These are phyloP conservation scores for Drosophila littoralis DNA, from an alignment of 1,140 invertebrate genomes.

Conservation along the genomic window DNA sequence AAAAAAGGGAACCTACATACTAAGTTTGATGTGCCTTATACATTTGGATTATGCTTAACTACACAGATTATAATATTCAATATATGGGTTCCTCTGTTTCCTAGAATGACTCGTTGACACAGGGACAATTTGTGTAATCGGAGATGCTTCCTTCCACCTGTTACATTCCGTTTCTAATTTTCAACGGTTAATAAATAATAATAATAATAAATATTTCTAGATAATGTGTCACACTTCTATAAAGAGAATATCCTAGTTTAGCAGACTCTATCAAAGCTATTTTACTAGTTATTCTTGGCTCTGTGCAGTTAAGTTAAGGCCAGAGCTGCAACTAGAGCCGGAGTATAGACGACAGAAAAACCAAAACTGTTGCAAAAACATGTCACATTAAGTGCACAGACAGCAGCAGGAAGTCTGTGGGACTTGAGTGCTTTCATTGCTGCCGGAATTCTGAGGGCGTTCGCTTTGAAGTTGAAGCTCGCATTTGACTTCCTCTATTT, in stretches of 20 bases:
- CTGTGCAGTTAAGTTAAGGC: conserved; percentile 15
- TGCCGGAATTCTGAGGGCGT: conserved; percentile 73
- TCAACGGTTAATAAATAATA: too few species aligned
- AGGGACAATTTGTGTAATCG: too few species aligned
- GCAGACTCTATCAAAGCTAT: neutral
- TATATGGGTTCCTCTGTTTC: too few species aligned
- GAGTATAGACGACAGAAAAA: conserved; percentile 46
- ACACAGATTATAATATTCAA: too few species aligned
- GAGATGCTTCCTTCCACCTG: too few species aligned
- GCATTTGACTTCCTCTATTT: conserved; percentile 44
- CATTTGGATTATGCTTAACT: too few species aligned
- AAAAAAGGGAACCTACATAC: too few species aligned
- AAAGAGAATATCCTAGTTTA: neutral
- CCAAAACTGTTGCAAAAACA: conserved; percentile 80
- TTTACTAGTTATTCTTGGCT: conserved; percentile 24
- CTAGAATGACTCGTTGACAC: too few species aligned
- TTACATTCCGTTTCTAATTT: neutral
- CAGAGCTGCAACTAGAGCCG: conserved; percentile 1
- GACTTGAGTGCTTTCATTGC: conserved; percentile 80
- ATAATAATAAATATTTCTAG: neutral
- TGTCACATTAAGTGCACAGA: conserved; percentile 79
- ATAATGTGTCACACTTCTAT: neutral
- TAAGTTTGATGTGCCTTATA: too few species aligned
- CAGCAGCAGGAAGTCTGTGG: conserved; percentile 68
- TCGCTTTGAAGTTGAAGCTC: conserved; percentile 72